A percentile compares a stretch with the other conserved stretches of the same genome.
These are phyloP conservation scores for Serripes groenlandicus DNA, from an alignment of 2,888 invertebrate genomes.

Conservation along the genomic window DNA sequence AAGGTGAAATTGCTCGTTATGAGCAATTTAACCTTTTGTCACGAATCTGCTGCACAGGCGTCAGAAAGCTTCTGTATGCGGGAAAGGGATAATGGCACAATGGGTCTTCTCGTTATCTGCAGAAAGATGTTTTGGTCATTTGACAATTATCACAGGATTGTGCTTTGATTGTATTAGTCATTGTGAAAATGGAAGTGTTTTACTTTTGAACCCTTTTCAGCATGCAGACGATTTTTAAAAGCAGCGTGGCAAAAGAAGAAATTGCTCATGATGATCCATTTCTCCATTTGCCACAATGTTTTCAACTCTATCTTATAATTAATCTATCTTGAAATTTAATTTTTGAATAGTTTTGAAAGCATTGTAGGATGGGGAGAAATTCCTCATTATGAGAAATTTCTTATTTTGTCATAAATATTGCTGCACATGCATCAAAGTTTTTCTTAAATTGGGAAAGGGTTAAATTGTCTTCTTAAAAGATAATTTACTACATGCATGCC, in stretches of 20 bases:
- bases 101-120: no score
- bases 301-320: neutral
- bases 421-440: neutral
- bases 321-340: neutral
- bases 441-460: neutral
- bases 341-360: neutral
- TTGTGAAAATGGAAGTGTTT: no score
- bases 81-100: no score
- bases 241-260: neutral
- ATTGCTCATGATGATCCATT: neutral
- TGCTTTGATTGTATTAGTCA: no score
- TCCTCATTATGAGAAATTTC: neutral
- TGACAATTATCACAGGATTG: no score
- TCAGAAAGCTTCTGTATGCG: no score
- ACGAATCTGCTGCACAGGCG: no score
- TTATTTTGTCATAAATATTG: neutral
- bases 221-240: no score
- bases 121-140: no score
- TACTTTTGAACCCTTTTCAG: no score
- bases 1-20: neutral
- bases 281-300: neutral
- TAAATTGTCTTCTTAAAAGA: neutral
- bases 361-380: constrained; percentile 9
- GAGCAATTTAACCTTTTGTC: neutral
- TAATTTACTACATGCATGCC: no score